Percentiles rank a stretch among this genome's conserved stretches.
Conservation (phyloP, 2,888 invertebrate genomes). For the Augiades crinisus region DNA sequence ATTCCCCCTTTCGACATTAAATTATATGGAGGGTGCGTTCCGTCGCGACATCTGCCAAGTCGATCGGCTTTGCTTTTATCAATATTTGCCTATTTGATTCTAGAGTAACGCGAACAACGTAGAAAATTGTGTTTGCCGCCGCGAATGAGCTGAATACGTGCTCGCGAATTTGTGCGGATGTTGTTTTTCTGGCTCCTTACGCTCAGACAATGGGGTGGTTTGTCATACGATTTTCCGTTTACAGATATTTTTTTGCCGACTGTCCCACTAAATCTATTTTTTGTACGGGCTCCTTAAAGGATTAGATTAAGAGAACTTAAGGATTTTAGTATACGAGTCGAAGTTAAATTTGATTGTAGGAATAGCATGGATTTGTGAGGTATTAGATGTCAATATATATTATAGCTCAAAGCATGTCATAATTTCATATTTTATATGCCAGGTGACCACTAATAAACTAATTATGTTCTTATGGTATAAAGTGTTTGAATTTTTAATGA, state of each 20-base stretch:
- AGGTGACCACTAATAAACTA: too few relatives aligned
- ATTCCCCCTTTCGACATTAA: slow-evolving; percentile 64
- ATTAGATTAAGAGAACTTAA: too few relatives aligned
- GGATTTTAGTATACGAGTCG: too few relatives aligned
- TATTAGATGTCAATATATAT: too few relatives aligned
- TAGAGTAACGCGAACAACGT: slow-evolving; percentile 46
- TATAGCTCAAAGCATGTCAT: too few relatives aligned
- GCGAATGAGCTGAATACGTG: slow-evolving; percentile 31
- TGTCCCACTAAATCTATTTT: too few relatives aligned
- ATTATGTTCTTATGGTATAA: too few relatives aligned
- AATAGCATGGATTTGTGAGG: too few relatives aligned
- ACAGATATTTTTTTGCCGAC: background rate
- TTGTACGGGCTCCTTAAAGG: too few relatives aligned
- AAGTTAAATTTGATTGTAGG: too few relatives aligned
- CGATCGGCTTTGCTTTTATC: slow-evolving; percentile 64
- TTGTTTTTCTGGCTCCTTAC: slow-evolving; percentile 19
- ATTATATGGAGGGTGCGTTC: slow-evolving; percentile 63
- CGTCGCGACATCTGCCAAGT: slow-evolving; percentile 58
- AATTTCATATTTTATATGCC: too few relatives aligned
- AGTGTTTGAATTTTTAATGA: too few relatives aligned
- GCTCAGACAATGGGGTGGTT: slow-evolving; percentile 3
- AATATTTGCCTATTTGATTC: slow-evolving; percentile 70
- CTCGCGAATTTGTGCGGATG: slow-evolving; percentile 16
- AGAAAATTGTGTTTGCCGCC: slow-evolving; percentile 44
- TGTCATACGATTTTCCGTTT: background rate